Evolutionary conservation across 1,140 invertebrate genomes (phyloP), one percentile per base, ranked within the genome.

Genomic region (Pentalonia nigronervosa): DNA sequence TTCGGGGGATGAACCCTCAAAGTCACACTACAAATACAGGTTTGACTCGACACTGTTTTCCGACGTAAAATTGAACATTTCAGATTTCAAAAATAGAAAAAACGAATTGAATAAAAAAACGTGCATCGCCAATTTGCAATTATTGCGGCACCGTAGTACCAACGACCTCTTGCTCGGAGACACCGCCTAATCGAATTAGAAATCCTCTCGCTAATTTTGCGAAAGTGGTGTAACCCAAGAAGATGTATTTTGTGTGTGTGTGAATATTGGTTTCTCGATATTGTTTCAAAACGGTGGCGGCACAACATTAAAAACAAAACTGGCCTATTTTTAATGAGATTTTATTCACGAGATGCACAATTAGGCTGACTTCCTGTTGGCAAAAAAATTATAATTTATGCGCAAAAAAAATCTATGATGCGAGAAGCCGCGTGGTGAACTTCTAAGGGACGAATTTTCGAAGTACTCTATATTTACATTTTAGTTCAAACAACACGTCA

Each of bases 281-380:
- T 34, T 9, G 34, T 45, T 90, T 41, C 25, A 88, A 88, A 41
- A 60, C 23, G 36, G 23, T 14, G 88, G 88, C 53, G 88, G 67
- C 41, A n/a, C n/a, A 45, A 81, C 60, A 47, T 48, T 30, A 45
- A 91, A 91, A 91, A 17, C 41, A 23, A 81, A 91, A 91, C 17
- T 9, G 0, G 4, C 67, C 90, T n/a, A 30, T 20, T 81, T 91
- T 91, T 67, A 60, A 90, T 67, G 89, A 30, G 56, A 11, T 67
- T 83, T 92, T 48, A 48, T 53, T 60, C 45, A 53, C 30, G 34
- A 53, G 7, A 6, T 83, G 67, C 60, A 36, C 76, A 91, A 67
- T 83, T 91, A 91, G 76, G 67, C 45, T 34, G 60, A 91, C 90
- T 91, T 91, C 90, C 90, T 48, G 90, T 91, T 20, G 45, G 56